A percentile compares a stretch with the other conserved stretches of the same genome.
phyloP scores from a whole-genome alignment of 2,113 vertebrate genomes.

The Paradisaea rubra region DNA sequence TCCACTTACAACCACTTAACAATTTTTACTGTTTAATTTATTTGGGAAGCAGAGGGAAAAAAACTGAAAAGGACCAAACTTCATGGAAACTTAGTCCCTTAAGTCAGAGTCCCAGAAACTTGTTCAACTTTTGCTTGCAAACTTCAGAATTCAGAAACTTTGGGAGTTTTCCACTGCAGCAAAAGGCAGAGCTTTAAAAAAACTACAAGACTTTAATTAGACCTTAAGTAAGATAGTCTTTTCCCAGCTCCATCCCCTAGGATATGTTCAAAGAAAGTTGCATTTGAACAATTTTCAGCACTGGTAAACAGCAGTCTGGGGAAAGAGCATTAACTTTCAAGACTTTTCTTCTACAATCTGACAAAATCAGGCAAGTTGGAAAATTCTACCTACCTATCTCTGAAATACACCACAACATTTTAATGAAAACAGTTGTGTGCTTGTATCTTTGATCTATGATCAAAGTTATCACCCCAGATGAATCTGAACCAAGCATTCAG shows the following conservation, averaged over 20 bases:
- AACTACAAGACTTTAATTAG: background rate
- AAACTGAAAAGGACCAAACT: background rate
- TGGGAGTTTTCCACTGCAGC: background rate
- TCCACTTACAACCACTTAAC: background rate
- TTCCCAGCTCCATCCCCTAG: background rate
- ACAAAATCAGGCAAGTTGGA: background rate
- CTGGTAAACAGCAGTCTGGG: background rate
- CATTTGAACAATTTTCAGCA: slow-evolving; percentile 1
- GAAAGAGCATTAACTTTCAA: slow-evolving; percentile 13
- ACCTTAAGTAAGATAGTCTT: background rate
- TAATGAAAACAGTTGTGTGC: slow-evolving; percentile 20
- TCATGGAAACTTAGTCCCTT: background rate
- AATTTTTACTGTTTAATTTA: background rate
- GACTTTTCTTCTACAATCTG: background rate
- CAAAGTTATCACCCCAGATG: slow-evolving; percentile 7
- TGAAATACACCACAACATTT: background rate
- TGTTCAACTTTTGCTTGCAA: background rate
- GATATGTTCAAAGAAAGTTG: background rate
- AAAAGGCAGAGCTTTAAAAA: background rate
- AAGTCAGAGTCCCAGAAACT: background rate
- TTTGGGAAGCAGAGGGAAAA: background rate
- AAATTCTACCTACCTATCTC: background rate
- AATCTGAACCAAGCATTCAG: background rate
- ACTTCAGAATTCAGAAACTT: background rate
- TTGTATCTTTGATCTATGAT: slow-evolving; percentile 22